These are phyloP conservation scores for Pollenia griseotomentosa DNA, from an alignment of 2,888 invertebrate genomes.

Conservation along the genomic window DNA sequence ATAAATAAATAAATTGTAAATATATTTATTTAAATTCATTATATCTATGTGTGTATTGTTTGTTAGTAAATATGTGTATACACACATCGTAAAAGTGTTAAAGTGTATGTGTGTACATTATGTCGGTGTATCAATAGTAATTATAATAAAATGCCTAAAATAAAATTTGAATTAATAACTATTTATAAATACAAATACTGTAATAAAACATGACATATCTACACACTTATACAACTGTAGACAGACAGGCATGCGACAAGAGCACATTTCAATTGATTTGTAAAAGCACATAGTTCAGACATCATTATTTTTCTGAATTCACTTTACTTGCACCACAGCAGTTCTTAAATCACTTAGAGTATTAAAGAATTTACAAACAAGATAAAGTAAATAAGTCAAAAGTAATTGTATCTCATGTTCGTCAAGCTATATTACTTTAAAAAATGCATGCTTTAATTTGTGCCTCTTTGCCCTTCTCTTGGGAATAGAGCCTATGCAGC, in stretches of 20 bases:
- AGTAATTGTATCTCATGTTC: too few species aligned
- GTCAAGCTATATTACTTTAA: too few species aligned
- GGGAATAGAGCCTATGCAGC: too few species aligned
- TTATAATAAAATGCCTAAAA: constrained; percentile 77
- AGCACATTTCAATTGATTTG: constrained; percentile 23
- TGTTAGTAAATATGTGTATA: constrained; percentile 9
- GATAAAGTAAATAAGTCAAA: too few species aligned
- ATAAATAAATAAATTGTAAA: constrained; percentile 62
- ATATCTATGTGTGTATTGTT: constrained; percentile 2
- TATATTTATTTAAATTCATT: constrained; percentile 62
- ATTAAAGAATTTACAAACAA: too few species aligned
- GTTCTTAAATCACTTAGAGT: too few species aligned
- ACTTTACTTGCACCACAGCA: too few species aligned
- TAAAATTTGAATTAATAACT: constrained; percentile 76
- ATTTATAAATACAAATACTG: constrained; percentile 62
- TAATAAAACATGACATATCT: constrained; percentile 40
- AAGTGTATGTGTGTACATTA: constrained; percentile 34
- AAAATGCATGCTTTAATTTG: too few species aligned
- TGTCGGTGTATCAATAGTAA: constrained; percentile 75
- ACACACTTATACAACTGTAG: neutral
- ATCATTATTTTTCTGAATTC: too few species aligned
- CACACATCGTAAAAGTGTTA: neutral
- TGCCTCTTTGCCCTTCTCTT: too few species aligned
- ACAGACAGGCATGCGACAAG: neutral
- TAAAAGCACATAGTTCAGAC: too few species aligned